Evolutionary conservation across 2,797 vertebrate genomes (phyloP).

Genomic region (Fistularia commersonii): DNA sequence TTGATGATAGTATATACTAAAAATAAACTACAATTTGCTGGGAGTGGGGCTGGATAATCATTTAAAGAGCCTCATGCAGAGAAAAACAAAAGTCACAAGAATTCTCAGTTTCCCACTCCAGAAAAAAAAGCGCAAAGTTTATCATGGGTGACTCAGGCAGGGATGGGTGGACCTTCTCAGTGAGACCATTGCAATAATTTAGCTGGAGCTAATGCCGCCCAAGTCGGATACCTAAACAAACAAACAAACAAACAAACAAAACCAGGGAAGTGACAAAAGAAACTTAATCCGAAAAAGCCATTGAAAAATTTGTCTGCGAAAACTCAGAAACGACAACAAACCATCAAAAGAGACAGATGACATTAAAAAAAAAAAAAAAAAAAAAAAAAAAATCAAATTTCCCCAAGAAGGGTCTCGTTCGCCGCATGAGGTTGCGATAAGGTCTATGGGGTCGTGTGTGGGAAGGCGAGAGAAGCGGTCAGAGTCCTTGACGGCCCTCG

Average conservation of each 20-base stretch:
- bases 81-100: slow-evolving; percentile 28
- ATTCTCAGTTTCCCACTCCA: slow-evolving; percentile 2
- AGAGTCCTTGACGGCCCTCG: slow-evolving; percentile 21
- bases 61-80: slow-evolving; percentile 49
- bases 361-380: too few relatives aligned
- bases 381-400: too few relatives aligned
- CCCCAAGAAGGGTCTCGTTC: too few relatives aligned
- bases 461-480: slow-evolving; percentile 1
- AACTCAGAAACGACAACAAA: slow-evolving; percentile 9
- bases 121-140: slow-evolving; percentile 19
- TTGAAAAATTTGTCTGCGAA: too few relatives aligned
- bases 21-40: slow-evolving; percentile 51
- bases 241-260: slow-evolving; percentile 7
- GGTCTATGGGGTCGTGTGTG: slow-evolving; percentile 10
- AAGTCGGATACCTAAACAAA: slow-evolving; percentile 12
- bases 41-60: slow-evolving; percentile 30
- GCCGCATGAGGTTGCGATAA: slow-evolving; percentile 9
- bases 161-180: slow-evolving; percentile 1
- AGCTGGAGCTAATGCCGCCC: slow-evolving; percentile 2
- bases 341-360: slow-evolving; percentile 29
- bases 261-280: background rate
- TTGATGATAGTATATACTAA: slow-evolving; percentile 51
- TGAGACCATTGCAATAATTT: slow-evolving; percentile 5
- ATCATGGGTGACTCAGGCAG: slow-evolving; percentile 7
- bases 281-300: too few relatives aligned